Conservation (phyloP, 1,140 invertebrate genomes). For the Caenorhabditis brenneri region DNA sequence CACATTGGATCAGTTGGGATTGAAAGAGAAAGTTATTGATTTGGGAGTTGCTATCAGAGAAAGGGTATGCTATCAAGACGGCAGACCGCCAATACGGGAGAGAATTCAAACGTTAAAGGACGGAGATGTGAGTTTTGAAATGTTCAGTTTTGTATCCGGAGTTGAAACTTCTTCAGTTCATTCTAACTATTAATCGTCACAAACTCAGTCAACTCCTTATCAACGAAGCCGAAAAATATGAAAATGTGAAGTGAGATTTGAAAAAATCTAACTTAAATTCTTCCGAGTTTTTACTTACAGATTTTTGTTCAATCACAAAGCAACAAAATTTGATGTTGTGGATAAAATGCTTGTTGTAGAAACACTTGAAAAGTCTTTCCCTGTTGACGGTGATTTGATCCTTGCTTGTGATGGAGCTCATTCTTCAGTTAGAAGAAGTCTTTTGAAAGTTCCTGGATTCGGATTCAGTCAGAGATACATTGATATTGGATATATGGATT, state of each 20-base stretch:
- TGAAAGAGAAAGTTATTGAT: constrained; percentile 79
- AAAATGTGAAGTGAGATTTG: constrained; percentile 76
- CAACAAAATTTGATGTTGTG: constrained; percentile 79
- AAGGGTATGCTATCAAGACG: constrained; percentile 48
- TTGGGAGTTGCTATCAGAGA: constrained; percentile 61
- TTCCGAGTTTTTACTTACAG: not conserved
- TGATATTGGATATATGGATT: constrained; percentile 90
- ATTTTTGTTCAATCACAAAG: constrained; percentile 84
- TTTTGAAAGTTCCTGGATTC: constrained; percentile 71
- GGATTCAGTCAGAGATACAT: constrained; percentile 78
- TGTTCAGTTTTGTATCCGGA: not conserved
- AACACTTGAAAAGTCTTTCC: not conserved
- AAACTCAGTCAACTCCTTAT: constrained; percentile 82
- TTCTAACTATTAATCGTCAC: constrained; percentile 87
- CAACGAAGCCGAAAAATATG: constrained; percentile 82
- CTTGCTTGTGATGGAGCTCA: constrained; percentile 93
- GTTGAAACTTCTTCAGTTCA: constrained; percentile 78
- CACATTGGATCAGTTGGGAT: constrained; percentile 80
- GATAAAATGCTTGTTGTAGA: constrained; percentile 78
- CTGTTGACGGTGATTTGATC: constrained; percentile 78
- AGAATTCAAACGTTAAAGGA: not conserved
- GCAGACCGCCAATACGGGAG: not conserved
- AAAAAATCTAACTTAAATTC: not conserved
- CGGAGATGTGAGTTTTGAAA: not conserved
- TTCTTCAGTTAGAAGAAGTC: constrained; percentile 81